Evolutionary conservation across 2,113 vertebrate genomes (phyloP).

Genomic region (Fukomys damarensis): DNA sequence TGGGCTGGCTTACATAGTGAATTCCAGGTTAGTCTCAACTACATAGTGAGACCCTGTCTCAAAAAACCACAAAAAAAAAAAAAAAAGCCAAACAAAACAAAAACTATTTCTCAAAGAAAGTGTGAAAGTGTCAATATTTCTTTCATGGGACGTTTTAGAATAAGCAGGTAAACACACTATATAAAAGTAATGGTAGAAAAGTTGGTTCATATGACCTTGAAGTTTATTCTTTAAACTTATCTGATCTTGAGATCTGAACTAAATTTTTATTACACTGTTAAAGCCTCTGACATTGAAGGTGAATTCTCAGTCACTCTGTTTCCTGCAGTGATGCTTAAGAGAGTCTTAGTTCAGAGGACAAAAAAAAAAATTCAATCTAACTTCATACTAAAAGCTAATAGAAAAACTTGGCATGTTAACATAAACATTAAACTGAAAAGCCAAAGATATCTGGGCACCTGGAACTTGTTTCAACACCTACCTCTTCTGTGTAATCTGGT

Average conservation of each 20-base stretch:
- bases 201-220: background rate
- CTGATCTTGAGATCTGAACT: conserved; percentile 34
- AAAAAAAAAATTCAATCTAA: background rate
- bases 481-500: background rate
- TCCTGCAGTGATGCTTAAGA: background rate
- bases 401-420: conserved; percentile 37
- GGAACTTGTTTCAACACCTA: conserved; percentile 20
- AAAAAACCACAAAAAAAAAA: no score
- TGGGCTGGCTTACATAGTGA: no score
- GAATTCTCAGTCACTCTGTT: conserved; percentile 3
- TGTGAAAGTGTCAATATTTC: background rate
- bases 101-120: background rate
- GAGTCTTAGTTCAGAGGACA: background rate
- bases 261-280: conserved; percentile 19
- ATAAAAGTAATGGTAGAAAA: background rate
- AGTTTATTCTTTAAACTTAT: background rate
- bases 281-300: background rate
- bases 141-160: conserved; percentile 45
- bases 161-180: background rate
- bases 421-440: conserved; percentile 35
- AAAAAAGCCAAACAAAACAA: no score
- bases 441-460: background rate
- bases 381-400: background rate
- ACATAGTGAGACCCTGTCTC: no score
- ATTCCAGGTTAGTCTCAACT: no score